Evolutionary conservation across 1,140 invertebrate species (phyloP).

Genomic region (Metopolophium dirhodum): DNA sequence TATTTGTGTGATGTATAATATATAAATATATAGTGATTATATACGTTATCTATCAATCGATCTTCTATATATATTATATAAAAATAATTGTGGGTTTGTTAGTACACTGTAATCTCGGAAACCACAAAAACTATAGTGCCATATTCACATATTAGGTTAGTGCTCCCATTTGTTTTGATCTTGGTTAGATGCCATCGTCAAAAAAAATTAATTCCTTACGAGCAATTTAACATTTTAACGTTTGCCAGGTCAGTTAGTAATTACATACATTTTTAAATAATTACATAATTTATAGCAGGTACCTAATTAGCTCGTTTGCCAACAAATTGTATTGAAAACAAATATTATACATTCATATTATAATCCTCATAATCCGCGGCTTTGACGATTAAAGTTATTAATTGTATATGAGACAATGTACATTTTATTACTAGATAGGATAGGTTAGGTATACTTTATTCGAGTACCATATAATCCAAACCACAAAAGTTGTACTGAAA

Average conservation of each 20-base stretch:
- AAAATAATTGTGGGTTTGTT: not conserved
- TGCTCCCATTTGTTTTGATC: not conserved
- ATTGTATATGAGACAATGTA: not conserved
- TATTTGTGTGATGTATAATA: too few relatives aligned
- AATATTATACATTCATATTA: not conserved
- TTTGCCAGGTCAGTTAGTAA: not conserved
- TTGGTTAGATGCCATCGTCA: not conserved
- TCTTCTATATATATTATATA: too few relatives aligned
- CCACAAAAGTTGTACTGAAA: not conserved
- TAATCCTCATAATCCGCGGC: not conserved
- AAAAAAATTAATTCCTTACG: not conserved
- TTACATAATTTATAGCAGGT: not conserved
- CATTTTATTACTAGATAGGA: not conserved
- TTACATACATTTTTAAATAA: not conserved
- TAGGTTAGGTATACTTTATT: not conserved
- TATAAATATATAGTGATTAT: too few relatives aligned
- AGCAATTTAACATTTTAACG: not conserved
- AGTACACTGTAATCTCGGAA: not conserved
- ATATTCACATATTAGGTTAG: not conserved
- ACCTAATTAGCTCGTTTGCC: not conserved
- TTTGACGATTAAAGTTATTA: not conserved
- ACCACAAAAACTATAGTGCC: not conserved
- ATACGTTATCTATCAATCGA: too few relatives aligned
- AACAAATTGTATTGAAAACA: not conserved
- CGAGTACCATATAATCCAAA: slow-evolving; percentile 3